A percentile compares a stretch with the other conserved stretches of the same genome.
Conservation (phyloP, 2,113 vertebrate genomes). For the human (Homo sapiens) region GRCh38 chr2:221999001-221999500, state of each 20-base stretch:
- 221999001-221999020: background rate
- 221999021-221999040: background rate
- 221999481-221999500: background rate
- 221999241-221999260: background rate
- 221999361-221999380: background rate
- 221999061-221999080: background rate
- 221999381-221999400: background rate
- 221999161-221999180: background rate
- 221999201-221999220: background rate
- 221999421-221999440: background rate
- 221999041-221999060: background rate
- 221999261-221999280: background rate
- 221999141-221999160: background rate
- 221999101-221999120: background rate
- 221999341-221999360: background rate
- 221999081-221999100: accelerated
- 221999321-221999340: background rate
- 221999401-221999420: background rate
- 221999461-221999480: background rate
- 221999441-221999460: background rate
- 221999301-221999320: background rate
- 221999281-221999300: background rate
- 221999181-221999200: background rate
- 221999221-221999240: background rate
- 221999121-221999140: background rate